Percentiles rank a stretch among this genome's conserved stretches.
Conservation (phyloP, 2,888 invertebrate genomes). For the Cantharis rustica region DNA sequence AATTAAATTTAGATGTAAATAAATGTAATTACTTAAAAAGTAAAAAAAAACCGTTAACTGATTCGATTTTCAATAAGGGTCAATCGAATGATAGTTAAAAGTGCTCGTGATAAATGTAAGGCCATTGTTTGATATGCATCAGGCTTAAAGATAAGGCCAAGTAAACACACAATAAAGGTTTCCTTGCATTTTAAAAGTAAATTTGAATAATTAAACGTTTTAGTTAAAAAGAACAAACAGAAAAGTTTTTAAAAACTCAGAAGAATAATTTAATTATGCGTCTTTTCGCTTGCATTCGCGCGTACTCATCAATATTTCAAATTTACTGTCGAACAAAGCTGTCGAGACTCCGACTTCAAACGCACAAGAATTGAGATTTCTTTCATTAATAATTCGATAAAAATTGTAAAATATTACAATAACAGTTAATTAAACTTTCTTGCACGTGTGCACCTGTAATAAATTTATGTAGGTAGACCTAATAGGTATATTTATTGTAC, state of each 20-base stretch:
- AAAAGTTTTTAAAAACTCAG: not conserved
- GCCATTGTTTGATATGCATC: not conserved
- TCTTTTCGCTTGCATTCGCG: not conserved
- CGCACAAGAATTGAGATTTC: not conserved
- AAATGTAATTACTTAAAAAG: not conserved
- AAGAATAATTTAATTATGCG: not conserved
- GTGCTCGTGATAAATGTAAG: not conserved
- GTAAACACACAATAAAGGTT: not conserved
- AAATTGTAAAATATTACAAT: not conserved
- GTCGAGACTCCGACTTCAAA: not conserved
- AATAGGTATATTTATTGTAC: slow-evolving; percentile 1
- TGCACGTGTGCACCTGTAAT: not conserved
- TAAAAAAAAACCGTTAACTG: not conserved
- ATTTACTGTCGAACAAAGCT: not conserved
- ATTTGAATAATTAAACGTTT: not conserved
- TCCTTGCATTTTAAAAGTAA: not conserved
- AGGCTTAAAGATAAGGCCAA: not conserved
- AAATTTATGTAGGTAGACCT: not conserved
- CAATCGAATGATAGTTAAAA: not conserved
- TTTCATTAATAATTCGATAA: not conserved
- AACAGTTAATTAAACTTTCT: not conserved
- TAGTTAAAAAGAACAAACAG: not conserved
- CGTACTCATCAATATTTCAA: not conserved
- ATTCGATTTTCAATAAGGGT: not conserved
- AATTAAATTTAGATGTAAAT: not conserved